Evolutionary conservation across 2,113 vertebrate genomes (phyloP).

Genomic region (Albula glossodonta): DNA sequence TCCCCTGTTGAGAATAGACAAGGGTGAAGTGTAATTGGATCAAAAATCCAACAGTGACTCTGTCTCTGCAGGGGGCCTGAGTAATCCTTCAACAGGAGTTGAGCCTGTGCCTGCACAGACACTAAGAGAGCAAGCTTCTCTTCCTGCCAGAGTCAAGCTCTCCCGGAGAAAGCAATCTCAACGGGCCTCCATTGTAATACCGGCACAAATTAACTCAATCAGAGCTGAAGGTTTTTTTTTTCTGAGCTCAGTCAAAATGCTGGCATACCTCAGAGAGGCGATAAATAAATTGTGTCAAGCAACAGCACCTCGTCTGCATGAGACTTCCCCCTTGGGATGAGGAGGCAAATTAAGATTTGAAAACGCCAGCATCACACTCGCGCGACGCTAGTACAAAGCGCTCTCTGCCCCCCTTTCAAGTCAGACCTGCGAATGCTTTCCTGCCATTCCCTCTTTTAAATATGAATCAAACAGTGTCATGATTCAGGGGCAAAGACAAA

Average conservation of each 20-base stretch:
- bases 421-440: not conserved
- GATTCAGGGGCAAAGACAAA: not conserved
- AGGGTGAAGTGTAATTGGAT: not conserved
- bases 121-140: not conserved
- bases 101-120: not conserved
- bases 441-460: not conserved
- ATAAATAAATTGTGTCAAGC: not conserved
- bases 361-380: not conserved
- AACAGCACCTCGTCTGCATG: not conserved
- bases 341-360: not conserved
- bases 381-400: not conserved
- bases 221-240: not conserved
- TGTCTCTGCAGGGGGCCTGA: not conserved
- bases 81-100: not conserved
- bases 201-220: not conserved
- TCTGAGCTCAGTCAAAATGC: not conserved
- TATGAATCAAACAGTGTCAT: not conserved
- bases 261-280: not conserved
- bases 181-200: not conserved
- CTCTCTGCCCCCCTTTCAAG: not conserved
- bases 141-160: not conserved
- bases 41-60: not conserved
- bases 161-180: not conserved
- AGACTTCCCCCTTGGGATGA: not conserved
- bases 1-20: slow-evolving; percentile 13